phyloP scores from a whole-genome alignment of 1,140 invertebrate genomes.

The Berghia stephanieae region DNA sequence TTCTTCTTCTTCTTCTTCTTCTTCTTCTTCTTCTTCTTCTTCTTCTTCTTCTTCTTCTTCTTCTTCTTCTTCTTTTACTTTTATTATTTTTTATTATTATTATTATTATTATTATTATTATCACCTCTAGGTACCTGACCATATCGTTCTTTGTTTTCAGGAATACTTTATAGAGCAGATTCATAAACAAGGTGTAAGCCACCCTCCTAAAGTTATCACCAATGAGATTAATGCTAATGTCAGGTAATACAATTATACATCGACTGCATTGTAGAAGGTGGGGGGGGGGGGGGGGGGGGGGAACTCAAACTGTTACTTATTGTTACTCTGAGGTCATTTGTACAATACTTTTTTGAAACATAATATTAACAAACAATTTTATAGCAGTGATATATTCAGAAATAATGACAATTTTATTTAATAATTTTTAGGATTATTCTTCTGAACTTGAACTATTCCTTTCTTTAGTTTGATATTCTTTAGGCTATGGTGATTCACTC shows the following conservation, averaged over 20 bases:
- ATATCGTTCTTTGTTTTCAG: constrained; percentile 44
- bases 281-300: not conserved
- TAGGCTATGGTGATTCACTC: too few species aligned
- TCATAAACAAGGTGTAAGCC: constrained; percentile 70
- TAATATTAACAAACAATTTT: not conserved
- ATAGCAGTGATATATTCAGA: not conserved
- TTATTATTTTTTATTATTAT: too few species aligned
- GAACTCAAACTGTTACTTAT: not conserved
- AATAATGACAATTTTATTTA: not conserved
- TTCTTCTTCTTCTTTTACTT: not conserved
- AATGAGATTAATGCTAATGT: constrained; percentile 77
- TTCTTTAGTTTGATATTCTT: too few species aligned
- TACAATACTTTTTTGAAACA: too few species aligned
- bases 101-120: not conserved
- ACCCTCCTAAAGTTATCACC: constrained; percentile 73
- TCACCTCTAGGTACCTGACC: not conserved
- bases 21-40: not conserved
- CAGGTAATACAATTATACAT: constrained; percentile 77
- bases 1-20: not conserved
- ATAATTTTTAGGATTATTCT: too few species aligned
- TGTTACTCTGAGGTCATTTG: too few species aligned
- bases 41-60: not conserved
- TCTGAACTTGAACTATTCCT: too few species aligned
- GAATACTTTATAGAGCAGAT: constrained; percentile 82
- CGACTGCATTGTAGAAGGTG: too few species aligned